Evolutionary conservation across 2,888 invertebrate genomes (phyloP), one percentile per base, ranked within the genome.

Genomic region (Siphlonurus alternatus): DNA sequence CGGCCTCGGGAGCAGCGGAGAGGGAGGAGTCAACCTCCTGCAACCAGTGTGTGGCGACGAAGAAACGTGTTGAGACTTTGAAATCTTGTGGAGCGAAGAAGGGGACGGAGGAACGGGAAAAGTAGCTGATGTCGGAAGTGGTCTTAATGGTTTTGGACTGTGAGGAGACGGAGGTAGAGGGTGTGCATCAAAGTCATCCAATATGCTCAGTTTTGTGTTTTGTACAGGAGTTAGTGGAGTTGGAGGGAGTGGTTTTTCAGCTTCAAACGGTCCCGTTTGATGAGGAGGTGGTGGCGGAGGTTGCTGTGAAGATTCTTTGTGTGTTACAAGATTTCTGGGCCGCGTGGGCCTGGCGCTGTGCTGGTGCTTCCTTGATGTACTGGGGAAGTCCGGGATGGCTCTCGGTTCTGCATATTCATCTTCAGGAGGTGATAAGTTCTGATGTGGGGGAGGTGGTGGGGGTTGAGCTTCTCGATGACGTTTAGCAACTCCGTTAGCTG

Each of bases 201-300:
- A 5, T 10, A 38, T 38, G 38, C 7, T 10, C 5, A 38, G 38
- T 38, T 38, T 38, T 5, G 38, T 38, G 15, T 38, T 38, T 38
- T 38, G 38, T 38, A 38, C 38, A 10, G 63, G 56, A n/a, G 59
- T 59, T 10, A 59, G 63, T 1, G 64, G 64, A 2, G 64, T 59
- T 2, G 64, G 60, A 2, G 64, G 64, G 15, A 60, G 53, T 1
- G 53, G 19, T 23, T 64, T 60, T 0, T 60, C 64, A 0, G 59
- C 10, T 15, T 59, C 23, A 24, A 53, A 38, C 15, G 0, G 56
- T 63, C 10, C 59, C 20, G 38, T 63, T 59, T 22, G 22, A 15
- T 2, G 63, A 59, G 5, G 63, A 59, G 22, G 56, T 63, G 23
- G 63, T 51, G 18, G 59, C 23, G n/a, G 63, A 63, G 38, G 24